Evolutionary conservation across 2,888 invertebrate species (phyloP).

Genomic region (Podotricha telesiphe): DNA sequence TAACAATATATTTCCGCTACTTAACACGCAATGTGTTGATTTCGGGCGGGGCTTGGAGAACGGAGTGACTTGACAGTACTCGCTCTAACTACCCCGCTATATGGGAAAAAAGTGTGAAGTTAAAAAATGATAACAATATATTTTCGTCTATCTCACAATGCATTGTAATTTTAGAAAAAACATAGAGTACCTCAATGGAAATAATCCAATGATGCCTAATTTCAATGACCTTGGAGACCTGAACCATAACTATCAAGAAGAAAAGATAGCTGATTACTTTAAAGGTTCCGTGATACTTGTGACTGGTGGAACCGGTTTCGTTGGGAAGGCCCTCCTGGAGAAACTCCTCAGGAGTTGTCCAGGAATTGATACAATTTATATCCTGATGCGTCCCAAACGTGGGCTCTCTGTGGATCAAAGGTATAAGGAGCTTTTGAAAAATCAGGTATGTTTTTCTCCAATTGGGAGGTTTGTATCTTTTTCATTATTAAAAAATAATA

Average conservation of each 20-base stretch:
- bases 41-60: no score
- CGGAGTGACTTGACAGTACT: no score
- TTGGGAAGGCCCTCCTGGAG: constrained; percentile 96
- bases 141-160: no score
- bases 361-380: constrained; percentile 89
- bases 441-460: constrained; percentile 76
- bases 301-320: constrained; percentile 90
- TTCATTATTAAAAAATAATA: background rate
- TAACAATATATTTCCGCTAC: constrained; percentile 27
- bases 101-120: no score
- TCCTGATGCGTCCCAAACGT: constrained; percentile 90
- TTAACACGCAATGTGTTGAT: no score
- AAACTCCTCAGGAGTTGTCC: constrained; percentile 94
- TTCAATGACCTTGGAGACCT: constrained; percentile 51
- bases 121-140: no score
- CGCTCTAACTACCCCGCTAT: no score
- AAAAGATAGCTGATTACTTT: constrained; percentile 78
- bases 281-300: constrained; percentile 80
- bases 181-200: constrained; percentile 66
- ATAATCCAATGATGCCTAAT: constrained; percentile 62
- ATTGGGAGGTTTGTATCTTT: constrained; percentile 28
- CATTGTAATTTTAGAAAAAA: constrained; percentile 57
- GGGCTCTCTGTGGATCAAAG: constrained; percentile 88
- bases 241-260: constrained; percentile 51
- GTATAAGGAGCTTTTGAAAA: constrained; percentile 88